Evolutionary conservation across 2,888 invertebrate species (phyloP).

Genomic region (Lithosia quadra): DNA sequence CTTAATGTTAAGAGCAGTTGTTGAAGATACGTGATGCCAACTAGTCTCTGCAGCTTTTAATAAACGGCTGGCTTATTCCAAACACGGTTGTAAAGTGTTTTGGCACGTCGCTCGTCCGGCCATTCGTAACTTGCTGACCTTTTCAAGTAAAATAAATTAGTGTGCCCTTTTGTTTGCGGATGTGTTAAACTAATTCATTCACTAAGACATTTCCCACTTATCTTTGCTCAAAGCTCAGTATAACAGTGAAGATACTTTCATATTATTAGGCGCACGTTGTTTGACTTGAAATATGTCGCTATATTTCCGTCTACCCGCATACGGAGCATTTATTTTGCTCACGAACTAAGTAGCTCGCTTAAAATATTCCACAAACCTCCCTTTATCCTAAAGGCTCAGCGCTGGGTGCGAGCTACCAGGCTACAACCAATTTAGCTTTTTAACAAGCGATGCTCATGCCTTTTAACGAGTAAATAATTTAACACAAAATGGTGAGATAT

Average conservation of each 20-base stretch:
- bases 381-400: conserved; percentile 44
- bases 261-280: conserved; percentile 10
- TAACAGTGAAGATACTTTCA: conserved; percentile 1
- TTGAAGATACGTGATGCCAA: conserved; percentile 22
- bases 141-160: conserved; percentile 19
- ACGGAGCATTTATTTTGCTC: conserved; percentile 12
- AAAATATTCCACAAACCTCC: conserved; percentile 40
- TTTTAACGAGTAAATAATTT: conserved; percentile 45
- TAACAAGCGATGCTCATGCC: conserved; percentile 35
- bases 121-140: conserved; percentile 19
- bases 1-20: conserved; percentile 12
- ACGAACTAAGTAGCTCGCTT: conserved; percentile 21
- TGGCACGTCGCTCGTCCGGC: conserved; percentile 18
- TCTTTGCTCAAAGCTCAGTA: conserved; percentile 4
- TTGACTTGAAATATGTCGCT: conserved; percentile 13
- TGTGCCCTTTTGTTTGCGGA: conserved; percentile 15
- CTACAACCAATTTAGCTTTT: conserved; percentile 41
- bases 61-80: conserved; percentile 21
- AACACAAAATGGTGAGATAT: conserved; percentile 38
- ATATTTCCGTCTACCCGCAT: conserved; percentile 7
- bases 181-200: conserved; percentile 16
- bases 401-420: conserved; percentile 37
- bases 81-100: conserved; percentile 24
- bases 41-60: conserved; percentile 24
- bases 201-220: background rate